A percentile compares a stretch with the other conserved stretches of the same genome.
Conservation (phyloP, 2,113 vertebrate species). For the Thalassarche chlororhynchos region DNA sequence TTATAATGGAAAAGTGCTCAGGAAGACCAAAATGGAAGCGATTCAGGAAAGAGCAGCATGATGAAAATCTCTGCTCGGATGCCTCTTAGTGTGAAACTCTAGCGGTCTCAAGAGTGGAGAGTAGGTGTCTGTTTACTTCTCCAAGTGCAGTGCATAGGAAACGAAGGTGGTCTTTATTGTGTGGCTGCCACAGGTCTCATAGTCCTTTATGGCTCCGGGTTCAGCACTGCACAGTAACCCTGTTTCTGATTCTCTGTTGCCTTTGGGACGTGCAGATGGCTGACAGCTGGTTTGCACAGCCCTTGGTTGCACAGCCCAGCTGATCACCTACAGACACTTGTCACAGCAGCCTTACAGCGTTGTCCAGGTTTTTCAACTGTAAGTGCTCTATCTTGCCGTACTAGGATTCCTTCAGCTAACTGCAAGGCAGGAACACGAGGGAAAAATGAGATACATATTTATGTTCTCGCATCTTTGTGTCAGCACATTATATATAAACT, state of each 20-base stretch:
- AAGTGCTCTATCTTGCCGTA: not conserved
- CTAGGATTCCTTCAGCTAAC: not conserved
- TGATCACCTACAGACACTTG: not conserved
- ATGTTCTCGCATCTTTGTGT: not conserved
- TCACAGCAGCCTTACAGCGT: not conserved
- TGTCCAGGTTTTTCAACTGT: not conserved
- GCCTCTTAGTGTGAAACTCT: not conserved
- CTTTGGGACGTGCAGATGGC: not conserved
- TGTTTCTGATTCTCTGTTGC: not conserved
- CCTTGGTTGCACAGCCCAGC: not conserved
- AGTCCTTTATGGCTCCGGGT: not conserved
- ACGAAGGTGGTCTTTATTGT: not conserved
- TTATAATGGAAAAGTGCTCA: not conserved
- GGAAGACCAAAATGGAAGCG: not conserved
- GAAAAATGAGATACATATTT: not conserved
- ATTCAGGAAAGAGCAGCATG: not conserved
- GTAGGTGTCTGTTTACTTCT: not conserved
- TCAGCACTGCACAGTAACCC: not conserved
- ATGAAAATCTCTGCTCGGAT: not conserved
- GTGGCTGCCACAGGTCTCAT: not conserved
- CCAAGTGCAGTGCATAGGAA: not conserved
- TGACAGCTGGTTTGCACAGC: not conserved
- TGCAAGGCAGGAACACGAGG: not conserved
- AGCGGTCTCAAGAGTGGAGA: not conserved
- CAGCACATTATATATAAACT: not conserved